Base-by-base conservation (phyloP, 2,888 invertebrate genomes). In the Pharmacophagus antenor region DNA sequence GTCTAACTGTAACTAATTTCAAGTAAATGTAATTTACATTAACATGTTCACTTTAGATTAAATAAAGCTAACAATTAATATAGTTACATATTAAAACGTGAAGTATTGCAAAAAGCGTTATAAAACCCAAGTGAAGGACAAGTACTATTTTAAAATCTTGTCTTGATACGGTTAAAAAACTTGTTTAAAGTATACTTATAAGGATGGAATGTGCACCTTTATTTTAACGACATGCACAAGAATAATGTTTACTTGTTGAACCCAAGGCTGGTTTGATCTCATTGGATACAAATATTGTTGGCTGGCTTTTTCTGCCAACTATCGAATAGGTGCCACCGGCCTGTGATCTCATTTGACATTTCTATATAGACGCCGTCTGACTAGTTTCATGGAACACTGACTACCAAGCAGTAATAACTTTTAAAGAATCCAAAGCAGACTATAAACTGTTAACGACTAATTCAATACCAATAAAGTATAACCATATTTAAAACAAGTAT, bases 251-350 rank as follows among this genome's bases (percentile, higher is more conserved):
- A 55, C 50, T 46, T 37, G 20, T 54, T 31, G 8, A 22, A 37
- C 20, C 15, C 50, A 56, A 62, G 63, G 61, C 57, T 63, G 57
- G 51, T 49, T 54, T 57, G 57, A 58, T 52, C 51, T 63, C 63
- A 57, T 65, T 66, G 44, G 61, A 60, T 64, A 64, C 58, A 63
- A 65, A 66, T 67, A 51, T 10, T 65, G 63, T 58, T 63, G 58
- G 52, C 62, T 71, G 70, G 70, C 70, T 70, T 71, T 71, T 70
- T 64, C 65, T 65, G 62, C 66, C 62, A 63, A 52, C 54, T 61
- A 51, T 47, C 47, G 51, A 56, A 20, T 20, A 55, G 51, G 4
- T 49, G n/a, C 59, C 37, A 27, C 46, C 20, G 41, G 25, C 20
- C 7, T 18, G 50, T 20, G 50, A 44, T 46, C 37, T 6, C 51